phyloP scores from a whole-genome alignment of 1,140 invertebrate species.

The Triops longicaudatus region DNA sequence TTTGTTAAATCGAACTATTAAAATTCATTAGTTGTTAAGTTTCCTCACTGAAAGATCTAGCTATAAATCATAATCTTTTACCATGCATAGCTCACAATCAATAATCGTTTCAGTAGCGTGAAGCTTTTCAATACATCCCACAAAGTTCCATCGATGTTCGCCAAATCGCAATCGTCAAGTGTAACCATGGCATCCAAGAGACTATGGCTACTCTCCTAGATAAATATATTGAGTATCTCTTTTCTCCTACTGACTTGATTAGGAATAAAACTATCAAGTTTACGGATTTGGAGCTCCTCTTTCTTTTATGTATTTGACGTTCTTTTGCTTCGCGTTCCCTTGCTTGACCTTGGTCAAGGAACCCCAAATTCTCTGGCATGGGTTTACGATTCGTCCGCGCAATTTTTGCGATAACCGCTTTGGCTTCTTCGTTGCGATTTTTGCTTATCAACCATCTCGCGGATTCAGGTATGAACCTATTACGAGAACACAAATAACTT shows the following conservation, averaged over 20 bases:
- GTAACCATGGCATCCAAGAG: not conserved
- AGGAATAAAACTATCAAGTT: not conserved
- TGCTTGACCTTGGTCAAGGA: not conserved
- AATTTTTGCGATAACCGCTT: constrained; percentile 33
- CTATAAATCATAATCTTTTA: not conserved
- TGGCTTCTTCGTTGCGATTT: constrained; percentile 37
- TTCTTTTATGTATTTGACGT: not conserved
- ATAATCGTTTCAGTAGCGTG: constrained; percentile 4
- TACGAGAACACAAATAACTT: too few relatives aligned
- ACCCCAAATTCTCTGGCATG: constrained; percentile 20
- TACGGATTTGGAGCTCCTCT: not conserved
- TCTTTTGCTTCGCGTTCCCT: not conserved
- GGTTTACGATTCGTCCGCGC: constrained; percentile 33
- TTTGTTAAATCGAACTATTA: too few relatives aligned
- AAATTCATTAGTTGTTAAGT: too few relatives aligned
- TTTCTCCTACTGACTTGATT: not conserved
- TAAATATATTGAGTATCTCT: not conserved
- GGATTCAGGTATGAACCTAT: constrained; percentile 39
- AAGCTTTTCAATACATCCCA: not conserved
- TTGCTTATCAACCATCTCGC: constrained; percentile 41
- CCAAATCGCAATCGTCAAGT: not conserved
- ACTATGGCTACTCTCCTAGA: not conserved
- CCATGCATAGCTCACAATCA: constrained; percentile 17
- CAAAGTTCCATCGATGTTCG: not conserved
- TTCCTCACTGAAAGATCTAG: too few relatives aligned